phyloP scores from a whole-genome alignment of 2,113 vertebrate genomes.

The Choloepus hoffmanni region DNA sequence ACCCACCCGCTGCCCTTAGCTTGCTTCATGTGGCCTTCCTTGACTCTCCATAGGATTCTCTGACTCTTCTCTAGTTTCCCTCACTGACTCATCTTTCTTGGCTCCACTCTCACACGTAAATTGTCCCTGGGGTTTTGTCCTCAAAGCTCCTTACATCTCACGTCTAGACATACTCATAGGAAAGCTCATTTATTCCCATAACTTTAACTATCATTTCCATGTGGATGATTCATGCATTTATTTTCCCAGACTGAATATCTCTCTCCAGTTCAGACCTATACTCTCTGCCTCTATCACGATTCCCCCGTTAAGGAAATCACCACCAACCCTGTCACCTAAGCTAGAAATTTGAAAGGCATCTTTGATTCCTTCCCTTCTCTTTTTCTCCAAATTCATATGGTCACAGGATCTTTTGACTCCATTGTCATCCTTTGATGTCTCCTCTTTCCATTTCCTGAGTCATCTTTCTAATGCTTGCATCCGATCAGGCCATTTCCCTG shows the following conservation, averaged over 20 bases:
- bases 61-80: background rate
- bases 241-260: conserved; percentile 28
- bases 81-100: conserved; percentile 72
- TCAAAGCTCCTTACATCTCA: conserved; percentile 50
- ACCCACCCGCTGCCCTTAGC: background rate
- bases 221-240: conserved; percentile 44
- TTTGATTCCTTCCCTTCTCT: background rate
- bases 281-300: conserved; percentile 12
- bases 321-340: background rate
- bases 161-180: conserved; percentile 72
- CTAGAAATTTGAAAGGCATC: background rate
- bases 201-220: conserved; percentile 8
- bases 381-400: background rate
- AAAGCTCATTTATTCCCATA: conserved; percentile 6
- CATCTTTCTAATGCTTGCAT: background rate
- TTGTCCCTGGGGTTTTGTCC: conserved; percentile 55
- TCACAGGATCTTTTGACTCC: background rate
- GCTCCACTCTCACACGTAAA: background rate
- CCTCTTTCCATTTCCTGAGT: background rate
- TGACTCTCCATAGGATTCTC: background rate
- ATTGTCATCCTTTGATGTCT: background rate
- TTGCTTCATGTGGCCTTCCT: background rate
- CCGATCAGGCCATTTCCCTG: background rate
- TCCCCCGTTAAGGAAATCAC: background rate
- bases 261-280: background rate